Percentiles rank a stretch among this genome's conserved stretches.
phyloP scores from a whole-genome alignment of 2,888 invertebrate genomes.

The Capitulum mitella region DNA sequence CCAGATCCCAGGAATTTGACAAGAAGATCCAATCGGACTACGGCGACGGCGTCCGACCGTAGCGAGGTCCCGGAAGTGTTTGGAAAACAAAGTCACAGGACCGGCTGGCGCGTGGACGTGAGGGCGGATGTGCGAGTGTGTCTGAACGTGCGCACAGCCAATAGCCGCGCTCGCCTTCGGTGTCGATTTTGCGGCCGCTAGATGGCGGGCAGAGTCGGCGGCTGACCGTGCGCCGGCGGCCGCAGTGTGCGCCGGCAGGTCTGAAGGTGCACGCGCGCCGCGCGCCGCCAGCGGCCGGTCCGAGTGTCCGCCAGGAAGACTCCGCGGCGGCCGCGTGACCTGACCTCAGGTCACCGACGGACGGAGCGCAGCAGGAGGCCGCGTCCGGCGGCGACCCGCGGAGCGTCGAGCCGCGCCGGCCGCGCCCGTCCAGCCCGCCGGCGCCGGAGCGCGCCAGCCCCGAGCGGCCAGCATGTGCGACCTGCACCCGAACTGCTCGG shows the following conservation, averaged over 20 bases:
- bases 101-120: too few relatives aligned
- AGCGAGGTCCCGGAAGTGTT: too few relatives aligned
- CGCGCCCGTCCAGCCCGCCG: not conserved
- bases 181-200: not conserved
- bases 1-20: too few relatives aligned
- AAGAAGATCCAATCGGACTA: too few relatives aligned
- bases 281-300: not conserved
- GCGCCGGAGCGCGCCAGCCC: too few relatives aligned
- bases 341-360: not conserved
- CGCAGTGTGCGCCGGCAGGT: not conserved
- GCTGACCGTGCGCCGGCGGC: not conserved
- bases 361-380: too few relatives aligned
- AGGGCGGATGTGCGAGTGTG: too few relatives aligned
- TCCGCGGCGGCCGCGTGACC: not conserved
- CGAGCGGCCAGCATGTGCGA: not conserved
- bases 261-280: not conserved
- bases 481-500: not conserved
- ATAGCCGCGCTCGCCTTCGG: too few relatives aligned
- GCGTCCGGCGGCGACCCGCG: too few relatives aligned
- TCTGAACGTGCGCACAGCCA: too few relatives aligned
- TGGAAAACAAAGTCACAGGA: too few relatives aligned
- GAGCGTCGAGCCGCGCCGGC: not conserved
- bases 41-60: too few relatives aligned
- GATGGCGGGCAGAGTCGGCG: not conserved
- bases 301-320: conserved; percentile 11